These are phyloP conservation scores for Pogonomyrmex barbatus DNA, from an alignment of 1,140 invertebrate genomes.

Conservation along the genomic window DNA sequence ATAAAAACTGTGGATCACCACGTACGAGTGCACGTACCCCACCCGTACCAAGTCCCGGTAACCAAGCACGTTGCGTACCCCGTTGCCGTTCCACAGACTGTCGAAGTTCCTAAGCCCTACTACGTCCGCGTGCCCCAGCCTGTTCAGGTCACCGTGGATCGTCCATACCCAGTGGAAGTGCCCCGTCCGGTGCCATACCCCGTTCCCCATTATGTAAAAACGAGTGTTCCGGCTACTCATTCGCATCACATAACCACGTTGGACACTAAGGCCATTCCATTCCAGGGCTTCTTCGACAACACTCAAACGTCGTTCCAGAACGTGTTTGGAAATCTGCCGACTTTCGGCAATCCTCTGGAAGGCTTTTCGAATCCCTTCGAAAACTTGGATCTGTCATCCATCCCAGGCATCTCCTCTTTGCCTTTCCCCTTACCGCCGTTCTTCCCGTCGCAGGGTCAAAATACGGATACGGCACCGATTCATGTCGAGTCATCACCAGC, in stretches of 20 bases:
- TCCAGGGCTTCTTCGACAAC: constrained; percentile 44
- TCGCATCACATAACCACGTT: not conserved
- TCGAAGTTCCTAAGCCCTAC: constrained; percentile 41
- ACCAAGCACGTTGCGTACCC: constrained; percentile 37
- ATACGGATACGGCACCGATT: too few relatives aligned
- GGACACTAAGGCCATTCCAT: not conserved
- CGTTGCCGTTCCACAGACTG: not conserved
- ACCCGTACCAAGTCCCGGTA: constrained; percentile 33
- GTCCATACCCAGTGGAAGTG: not conserved
- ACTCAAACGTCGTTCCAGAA: constrained; percentile 25
- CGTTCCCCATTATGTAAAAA: not conserved
- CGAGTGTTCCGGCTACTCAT: not conserved
- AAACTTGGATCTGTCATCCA: constrained; percentile 40
- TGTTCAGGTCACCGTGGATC: constrained; percentile 18
- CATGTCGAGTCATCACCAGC: too few relatives aligned
- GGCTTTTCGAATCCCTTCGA: not conserved
- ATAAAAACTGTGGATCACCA: constrained; percentile 2
- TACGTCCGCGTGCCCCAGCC: constrained; percentile 37
- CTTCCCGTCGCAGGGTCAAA: too few relatives aligned
- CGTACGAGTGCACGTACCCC: constrained; percentile 36
- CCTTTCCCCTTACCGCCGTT: not conserved
- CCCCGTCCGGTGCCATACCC: constrained; percentile 32
- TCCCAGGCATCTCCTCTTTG: not conserved
- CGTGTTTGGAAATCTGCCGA: not conserved
- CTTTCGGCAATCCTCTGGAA: not conserved